phyloP scores from a whole-genome alignment of 2,113 vertebrate species.

The Percina caprodes region DNA sequence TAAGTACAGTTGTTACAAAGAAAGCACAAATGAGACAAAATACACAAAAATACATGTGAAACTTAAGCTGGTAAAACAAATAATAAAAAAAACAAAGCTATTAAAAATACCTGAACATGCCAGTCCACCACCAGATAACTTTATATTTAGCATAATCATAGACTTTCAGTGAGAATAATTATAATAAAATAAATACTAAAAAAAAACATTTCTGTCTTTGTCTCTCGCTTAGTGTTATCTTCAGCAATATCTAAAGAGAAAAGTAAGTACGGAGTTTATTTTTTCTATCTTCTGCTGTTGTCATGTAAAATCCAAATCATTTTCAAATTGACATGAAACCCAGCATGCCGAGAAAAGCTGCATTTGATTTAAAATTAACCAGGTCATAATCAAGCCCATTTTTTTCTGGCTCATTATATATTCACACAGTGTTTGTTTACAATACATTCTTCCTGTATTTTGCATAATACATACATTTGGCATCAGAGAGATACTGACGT shows the following conservation, averaged over 20 bases:
- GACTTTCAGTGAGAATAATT: neutral
- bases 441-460: conserved; percentile 9
- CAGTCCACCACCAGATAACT: neutral
- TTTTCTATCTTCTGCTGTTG: conserved; percentile 53
- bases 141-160: neutral
- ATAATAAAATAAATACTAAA: neutral
- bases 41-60: neutral
- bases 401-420: conserved; percentile 49
- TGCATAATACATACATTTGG: conserved; percentile 26
- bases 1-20: neutral
- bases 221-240: conserved; percentile 3
- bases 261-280: conserved; percentile 28
- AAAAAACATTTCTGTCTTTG: neutral
- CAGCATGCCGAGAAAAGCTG: conserved; percentile 29
- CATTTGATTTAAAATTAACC: conserved; percentile 54
- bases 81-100: neutral
- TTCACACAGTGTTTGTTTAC: conserved; percentile 46
- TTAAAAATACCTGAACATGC: neutral
- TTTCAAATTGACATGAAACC: conserved; percentile 48
- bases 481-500: neutral
- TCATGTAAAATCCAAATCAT: conserved; percentile 43
- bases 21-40: neutral
- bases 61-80: neutral
- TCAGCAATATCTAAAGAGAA: conserved; percentile 9
- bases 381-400: conserved; percentile 28